Conservation (phyloP, 1,140 invertebrate species). For the Agrypnia vestita region DNA sequence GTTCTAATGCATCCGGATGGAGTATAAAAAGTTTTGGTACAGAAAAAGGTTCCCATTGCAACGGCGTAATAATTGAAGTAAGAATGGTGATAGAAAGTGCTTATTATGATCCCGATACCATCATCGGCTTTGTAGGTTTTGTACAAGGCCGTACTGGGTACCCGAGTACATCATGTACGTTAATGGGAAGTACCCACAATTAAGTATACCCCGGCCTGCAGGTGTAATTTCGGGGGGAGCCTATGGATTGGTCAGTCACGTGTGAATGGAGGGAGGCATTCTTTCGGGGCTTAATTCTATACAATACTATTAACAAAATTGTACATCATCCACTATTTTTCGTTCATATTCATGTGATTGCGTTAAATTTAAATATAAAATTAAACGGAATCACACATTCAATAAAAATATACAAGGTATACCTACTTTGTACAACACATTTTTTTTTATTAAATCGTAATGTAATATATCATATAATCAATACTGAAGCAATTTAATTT, state of each 20-base stretch:
- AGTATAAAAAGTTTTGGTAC: too few relatives aligned
- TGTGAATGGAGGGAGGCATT: conserved; percentile 25
- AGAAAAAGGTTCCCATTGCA: background rate
- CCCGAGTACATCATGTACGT: background rate
- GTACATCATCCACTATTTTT: background rate
- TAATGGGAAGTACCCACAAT: conserved; percentile 1
- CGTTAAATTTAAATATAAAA: too few relatives aligned
- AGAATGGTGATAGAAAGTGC: conserved; percentile 5
- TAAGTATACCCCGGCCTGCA: conserved; percentile 7
- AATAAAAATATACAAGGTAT: too few relatives aligned
- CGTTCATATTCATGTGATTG: too few relatives aligned
- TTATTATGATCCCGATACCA: conserved; percentile 33
- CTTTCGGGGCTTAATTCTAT: conserved; percentile 2
- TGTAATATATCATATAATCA: too few relatives aligned
- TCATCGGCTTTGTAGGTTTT: background rate
- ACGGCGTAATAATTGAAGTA: background rate
- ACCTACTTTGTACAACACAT: too few relatives aligned
- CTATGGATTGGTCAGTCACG: conserved; percentile 3
- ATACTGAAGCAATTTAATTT: too few relatives aligned
- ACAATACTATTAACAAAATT: conserved; percentile 1
- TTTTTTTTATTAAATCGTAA: too few relatives aligned
- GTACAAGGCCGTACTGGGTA: background rate
- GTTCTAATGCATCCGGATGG: too few relatives aligned
- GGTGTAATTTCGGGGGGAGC: conserved; percentile 26
- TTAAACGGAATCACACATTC: too few relatives aligned